phyloP scores from a whole-genome alignment of 2,797 vertebrate genomes.

The Sphenopsis melanotis region DNA sequence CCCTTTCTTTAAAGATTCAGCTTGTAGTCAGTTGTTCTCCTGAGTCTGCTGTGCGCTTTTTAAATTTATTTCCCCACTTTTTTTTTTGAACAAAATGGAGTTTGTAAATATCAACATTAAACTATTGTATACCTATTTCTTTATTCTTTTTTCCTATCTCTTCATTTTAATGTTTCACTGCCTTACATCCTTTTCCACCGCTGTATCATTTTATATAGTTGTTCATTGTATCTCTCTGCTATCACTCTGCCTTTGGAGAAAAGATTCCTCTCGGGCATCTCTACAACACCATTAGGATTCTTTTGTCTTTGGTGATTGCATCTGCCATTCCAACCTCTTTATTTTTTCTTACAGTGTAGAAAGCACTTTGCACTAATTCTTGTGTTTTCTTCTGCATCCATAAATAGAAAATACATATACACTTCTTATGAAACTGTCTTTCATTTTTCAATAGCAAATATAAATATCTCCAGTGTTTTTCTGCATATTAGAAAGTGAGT shows the following conservation, averaged over 20 bases:
- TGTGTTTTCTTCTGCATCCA: neutral
- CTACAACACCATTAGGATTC: neutral
- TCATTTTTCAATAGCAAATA: neutral
- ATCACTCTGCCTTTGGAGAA: neutral
- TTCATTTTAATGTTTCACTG: neutral
- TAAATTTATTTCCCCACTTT: neutral
- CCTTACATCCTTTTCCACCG: neutral
- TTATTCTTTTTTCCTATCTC: neutral
- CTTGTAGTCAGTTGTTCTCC: neutral
- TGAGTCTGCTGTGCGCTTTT: neutral
- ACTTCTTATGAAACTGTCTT: neutral
- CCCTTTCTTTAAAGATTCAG: neutral
- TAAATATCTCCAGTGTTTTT: neutral
- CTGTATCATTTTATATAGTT: neutral
- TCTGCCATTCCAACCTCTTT: neutral
- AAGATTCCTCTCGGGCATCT: neutral
- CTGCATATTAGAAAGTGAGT: neutral
- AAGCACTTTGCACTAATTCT: neutral
- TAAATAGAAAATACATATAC: neutral
- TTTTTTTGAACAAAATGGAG: accelerated
- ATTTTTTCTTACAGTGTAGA: neutral
- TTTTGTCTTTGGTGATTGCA: neutral
- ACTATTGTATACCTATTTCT: neutral
- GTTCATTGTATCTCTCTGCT: neutral
- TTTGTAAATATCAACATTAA: neutral